phyloP scores from a whole-genome alignment of 2,797 vertebrate species.

The Chelmon rostratus region DNA sequence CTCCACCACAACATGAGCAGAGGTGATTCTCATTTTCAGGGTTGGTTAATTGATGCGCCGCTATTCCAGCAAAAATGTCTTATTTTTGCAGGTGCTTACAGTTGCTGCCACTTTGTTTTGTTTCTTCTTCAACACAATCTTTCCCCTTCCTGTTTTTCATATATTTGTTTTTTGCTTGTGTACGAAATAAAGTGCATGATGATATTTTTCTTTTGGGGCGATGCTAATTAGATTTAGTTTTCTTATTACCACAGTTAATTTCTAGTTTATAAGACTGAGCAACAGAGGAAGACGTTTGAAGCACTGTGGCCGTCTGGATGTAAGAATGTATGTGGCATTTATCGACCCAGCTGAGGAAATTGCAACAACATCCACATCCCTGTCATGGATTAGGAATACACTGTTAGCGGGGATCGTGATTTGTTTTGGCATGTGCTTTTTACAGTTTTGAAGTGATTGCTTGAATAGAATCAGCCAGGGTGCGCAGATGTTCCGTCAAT shows the following conservation, averaged over 20 bases:
- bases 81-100: conserved; percentile 25
- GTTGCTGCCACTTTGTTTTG: background rate
- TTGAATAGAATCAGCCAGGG: conserved; percentile 34
- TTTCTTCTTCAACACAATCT: background rate
- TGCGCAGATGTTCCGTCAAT: conserved; percentile 34
- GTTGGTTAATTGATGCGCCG: conserved; percentile 43
- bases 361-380: conserved; percentile 24
- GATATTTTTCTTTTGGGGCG: background rate
- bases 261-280: conserved; percentile 30
- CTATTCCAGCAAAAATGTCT: conserved; percentile 30
- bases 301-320: conserved; percentile 17
- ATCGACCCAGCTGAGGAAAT: conserved; percentile 47
- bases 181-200: background rate
- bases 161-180: conserved; percentile 7
- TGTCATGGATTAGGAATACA: conserved; percentile 31
- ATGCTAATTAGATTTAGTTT: conserved; percentile 9
- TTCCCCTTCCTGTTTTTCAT: background rate
- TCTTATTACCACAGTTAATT: conserved; percentile 22
- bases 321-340: conserved; percentile 31
- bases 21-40: conserved; percentile 19
- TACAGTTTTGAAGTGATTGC: conserved; percentile 40
- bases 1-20: conserved; percentile 6
- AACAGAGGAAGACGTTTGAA: conserved; percentile 42
- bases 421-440: conserved; percentile 52
- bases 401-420: conserved; percentile 30